Conservation (phyloP, 2,888 invertebrate genomes). For the Scelioninae gen. 2 region DNA sequence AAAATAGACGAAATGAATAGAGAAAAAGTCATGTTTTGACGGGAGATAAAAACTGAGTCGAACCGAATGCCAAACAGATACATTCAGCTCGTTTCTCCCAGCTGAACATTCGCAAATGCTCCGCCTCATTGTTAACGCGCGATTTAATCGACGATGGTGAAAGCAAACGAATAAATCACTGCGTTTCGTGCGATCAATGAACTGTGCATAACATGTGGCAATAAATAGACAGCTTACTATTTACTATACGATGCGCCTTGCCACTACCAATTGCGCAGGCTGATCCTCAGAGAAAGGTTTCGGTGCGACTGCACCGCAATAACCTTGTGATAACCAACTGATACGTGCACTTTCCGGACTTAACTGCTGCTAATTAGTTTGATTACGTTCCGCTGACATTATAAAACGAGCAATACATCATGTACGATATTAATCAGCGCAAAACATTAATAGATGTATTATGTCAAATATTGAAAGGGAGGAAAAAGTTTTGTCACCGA, state of each 20-base stretch:
- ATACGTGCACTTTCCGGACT: conserved; percentile 42
- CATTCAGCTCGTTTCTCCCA: conserved; percentile 55
- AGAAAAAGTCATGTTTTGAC: conserved; percentile 5
- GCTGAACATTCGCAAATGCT: conserved; percentile 49
- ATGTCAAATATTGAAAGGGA: background rate
- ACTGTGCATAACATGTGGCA: conserved; percentile 54
- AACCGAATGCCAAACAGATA: conserved; percentile 13
- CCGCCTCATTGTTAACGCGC: conserved; percentile 58
- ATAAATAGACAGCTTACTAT: conserved; percentile 56
- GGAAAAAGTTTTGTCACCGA: background rate
- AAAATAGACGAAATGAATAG: no score
- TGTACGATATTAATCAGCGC: conserved; percentile 3
- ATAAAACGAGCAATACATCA: conserved; percentile 20
- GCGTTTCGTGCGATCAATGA: conserved; percentile 60
- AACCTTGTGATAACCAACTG: conserved; percentile 53
- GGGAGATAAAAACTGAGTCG: conserved; percentile 1
- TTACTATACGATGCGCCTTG: conserved; percentile 52
- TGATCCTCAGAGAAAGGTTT: conserved; percentile 53
- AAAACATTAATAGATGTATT: background rate
- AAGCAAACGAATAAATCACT: conserved; percentile 60
- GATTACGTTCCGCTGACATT: conserved; percentile 28
- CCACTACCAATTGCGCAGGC: conserved; percentile 37
- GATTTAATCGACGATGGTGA: conserved; percentile 59
- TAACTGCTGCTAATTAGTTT: conserved; percentile 27
- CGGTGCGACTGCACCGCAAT: conserved; percentile 34